Conservation (phyloP, 2,888 invertebrate genomes). For the Chrysotoxum bicinctum region DNA sequence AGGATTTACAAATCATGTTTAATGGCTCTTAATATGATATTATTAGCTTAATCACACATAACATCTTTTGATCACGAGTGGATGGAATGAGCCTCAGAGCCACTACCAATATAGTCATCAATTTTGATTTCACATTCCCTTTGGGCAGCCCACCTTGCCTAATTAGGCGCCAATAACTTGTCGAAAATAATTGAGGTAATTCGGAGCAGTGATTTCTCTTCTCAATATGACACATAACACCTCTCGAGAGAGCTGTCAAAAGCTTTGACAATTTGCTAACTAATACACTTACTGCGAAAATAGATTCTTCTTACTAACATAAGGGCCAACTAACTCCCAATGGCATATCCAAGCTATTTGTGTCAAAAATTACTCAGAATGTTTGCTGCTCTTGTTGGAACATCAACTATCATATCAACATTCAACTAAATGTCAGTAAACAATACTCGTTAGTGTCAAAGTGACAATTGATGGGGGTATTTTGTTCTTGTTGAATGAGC, state of each 20-base stretch:
- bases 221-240: background rate
- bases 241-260: constrained; percentile 7
- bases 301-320: background rate
- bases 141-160: background rate
- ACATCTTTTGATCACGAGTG: background rate
- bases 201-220: background rate
- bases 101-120: background rate
- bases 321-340: background rate
- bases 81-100: background rate
- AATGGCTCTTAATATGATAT: background rate
- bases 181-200: background rate
- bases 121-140: constrained; percentile 2
- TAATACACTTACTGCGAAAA: background rate
- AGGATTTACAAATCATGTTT: background rate
- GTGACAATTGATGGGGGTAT: constrained; percentile 45
- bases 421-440: constrained; percentile 33
- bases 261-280: background rate
- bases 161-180: background rate
- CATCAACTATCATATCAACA: constrained; percentile 10
- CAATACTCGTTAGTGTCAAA: constrained; percentile 47
- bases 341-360: background rate
- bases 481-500: background rate
- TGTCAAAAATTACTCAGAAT: background rate
- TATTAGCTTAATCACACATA: constrained; percentile 2
- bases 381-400: background rate